These are phyloP conservation scores for Rhagonycha lutea DNA, from an alignment of 2,888 invertebrate species.

Conservation along the genomic window DNA sequence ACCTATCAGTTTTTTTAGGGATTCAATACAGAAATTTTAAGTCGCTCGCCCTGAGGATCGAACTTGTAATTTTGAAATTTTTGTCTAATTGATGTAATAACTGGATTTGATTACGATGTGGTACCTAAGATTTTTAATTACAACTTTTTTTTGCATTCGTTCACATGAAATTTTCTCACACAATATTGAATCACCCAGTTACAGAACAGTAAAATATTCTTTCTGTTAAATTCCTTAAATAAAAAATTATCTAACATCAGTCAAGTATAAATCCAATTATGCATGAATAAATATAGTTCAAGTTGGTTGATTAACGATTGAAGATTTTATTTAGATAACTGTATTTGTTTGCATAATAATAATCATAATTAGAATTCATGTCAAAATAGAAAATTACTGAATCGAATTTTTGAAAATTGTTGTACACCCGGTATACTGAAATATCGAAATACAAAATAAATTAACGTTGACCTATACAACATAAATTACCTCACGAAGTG, in stretches of 20 bases:
- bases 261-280: slow-evolving; percentile 7
- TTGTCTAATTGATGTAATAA: background rate
- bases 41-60: background rate
- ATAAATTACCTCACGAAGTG: background rate
- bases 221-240: background rate
- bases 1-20: background rate
- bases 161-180: background rate
- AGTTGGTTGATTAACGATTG: slow-evolving; percentile 1
- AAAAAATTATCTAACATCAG: background rate
- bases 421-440: background rate
- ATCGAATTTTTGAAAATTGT: background rate
- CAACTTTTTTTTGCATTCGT: background rate
- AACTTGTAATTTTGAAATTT: background rate
- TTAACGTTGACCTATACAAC: background rate
- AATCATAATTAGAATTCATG: background rate
- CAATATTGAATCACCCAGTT: background rate
- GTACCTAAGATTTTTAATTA: background rate
- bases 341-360: background rate
- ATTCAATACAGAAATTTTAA: too few relatives aligned
- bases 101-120: background rate
- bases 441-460: background rate
- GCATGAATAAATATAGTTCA: slow-evolving; percentile 9
- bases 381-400: background rate
- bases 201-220: background rate
- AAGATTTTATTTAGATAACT: slow-evolving; percentile 5